phyloP scores from a whole-genome alignment of 2,113 vertebrate genomes.

The Ibidorhyncha struthersii region DNA sequence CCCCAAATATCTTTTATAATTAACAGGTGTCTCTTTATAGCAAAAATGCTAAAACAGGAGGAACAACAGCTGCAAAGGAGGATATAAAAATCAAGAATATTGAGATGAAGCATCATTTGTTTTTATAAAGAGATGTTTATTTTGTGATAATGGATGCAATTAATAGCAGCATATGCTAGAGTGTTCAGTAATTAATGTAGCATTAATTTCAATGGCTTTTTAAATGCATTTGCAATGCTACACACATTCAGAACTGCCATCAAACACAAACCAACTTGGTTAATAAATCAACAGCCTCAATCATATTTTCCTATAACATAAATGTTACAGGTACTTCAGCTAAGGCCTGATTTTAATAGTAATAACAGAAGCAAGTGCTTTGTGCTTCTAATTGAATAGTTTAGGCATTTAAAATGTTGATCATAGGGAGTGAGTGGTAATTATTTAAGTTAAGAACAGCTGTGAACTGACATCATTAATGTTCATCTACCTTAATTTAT shows the following conservation, averaged over 20 bases:
- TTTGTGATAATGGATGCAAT: constrained; percentile 75
- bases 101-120: constrained; percentile 71
- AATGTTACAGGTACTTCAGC: background rate
- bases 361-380: constrained; percentile 36
- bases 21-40: constrained; percentile 63
- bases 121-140: constrained; percentile 78
- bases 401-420: constrained; percentile 62
- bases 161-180: constrained; percentile 77
- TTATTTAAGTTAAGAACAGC: constrained; percentile 76
- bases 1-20: constrained; percentile 37
- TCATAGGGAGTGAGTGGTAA: constrained; percentile 45
- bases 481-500: constrained; percentile 73
- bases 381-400: constrained; percentile 63
- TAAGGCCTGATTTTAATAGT: constrained; percentile 23
- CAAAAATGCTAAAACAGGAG: constrained; percentile 62
- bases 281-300: background rate
- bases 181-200: constrained; percentile 73
- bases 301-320: background rate
- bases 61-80: constrained; percentile 70
- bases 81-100: constrained; percentile 54
- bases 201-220: constrained; percentile 66
- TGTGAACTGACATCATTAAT: constrained; percentile 74
- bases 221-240: constrained; percentile 34
- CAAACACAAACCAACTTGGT: background rate
- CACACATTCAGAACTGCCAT: background rate